A percentile compares a stretch with the other conserved stretches of the same genome.
Evolutionary conservation across 1,140 invertebrate genomes (phyloP).

Genomic region (Drosophila fuyamai): DNA sequence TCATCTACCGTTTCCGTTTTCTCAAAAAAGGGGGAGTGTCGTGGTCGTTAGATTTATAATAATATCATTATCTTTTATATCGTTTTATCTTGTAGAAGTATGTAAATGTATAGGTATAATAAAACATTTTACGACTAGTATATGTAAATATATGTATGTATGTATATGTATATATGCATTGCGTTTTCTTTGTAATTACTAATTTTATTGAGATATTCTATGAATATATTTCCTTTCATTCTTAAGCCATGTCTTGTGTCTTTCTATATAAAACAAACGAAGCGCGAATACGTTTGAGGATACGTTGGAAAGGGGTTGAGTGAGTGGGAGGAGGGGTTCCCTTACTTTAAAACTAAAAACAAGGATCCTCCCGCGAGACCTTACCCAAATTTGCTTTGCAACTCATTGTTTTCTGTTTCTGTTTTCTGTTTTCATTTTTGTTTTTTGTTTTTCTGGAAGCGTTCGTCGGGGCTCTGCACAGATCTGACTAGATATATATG

Average conservation of each 20-base stretch:
- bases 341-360: slow-evolving; percentile 54
- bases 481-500: slow-evolving; percentile 57
- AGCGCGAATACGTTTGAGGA: slow-evolving; percentile 49
- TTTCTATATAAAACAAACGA: slow-evolving; percentile 59
- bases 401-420: slow-evolving; percentile 56
- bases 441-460: slow-evolving; percentile 35
- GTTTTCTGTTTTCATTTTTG: slow-evolving; percentile 9
- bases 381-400: slow-evolving; percentile 73
- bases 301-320: slow-evolving; percentile 3
- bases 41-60: slow-evolving; percentile 38
- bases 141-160: slow-evolving; percentile 59
- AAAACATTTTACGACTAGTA: slow-evolving; percentile 54
- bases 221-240: slow-evolving; percentile 60
- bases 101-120: slow-evolving; percentile 55
- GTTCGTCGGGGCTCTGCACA: slow-evolving; percentile 48
- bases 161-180: slow-evolving; percentile 69
- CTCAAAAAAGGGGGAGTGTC: slow-evolving; percentile 27
- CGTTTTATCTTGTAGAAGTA: slow-evolving; percentile 50
- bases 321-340: slow-evolving; percentile 9
- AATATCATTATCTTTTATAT: slow-evolving; percentile 22
- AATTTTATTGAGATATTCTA: slow-evolving; percentile 77
- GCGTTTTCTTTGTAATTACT: slow-evolving; percentile 61
- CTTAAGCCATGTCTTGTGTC: slow-evolving; percentile 54
- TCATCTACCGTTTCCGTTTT: not conserved
- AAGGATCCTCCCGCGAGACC: slow-evolving; percentile 35